These are phyloP conservation scores for Palythoa grandiflora DNA, from an alignment of 92 coral and sea anemone species.

Conservation along the genomic window DNA sequence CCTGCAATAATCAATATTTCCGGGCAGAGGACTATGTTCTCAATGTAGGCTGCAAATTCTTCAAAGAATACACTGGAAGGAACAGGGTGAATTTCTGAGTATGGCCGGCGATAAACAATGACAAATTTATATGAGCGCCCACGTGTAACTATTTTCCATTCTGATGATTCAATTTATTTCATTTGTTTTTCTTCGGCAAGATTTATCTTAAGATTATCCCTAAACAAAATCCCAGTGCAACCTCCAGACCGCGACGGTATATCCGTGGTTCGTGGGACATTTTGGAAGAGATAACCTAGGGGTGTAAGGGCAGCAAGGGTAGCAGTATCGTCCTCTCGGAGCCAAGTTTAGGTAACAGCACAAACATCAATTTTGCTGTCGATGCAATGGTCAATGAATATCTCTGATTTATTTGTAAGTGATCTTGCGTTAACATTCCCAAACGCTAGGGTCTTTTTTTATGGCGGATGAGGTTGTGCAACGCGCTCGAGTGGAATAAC, in stretches of 20 bases:
- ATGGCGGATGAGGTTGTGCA: no score
- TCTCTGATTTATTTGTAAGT: no score
- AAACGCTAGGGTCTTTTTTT: no score
- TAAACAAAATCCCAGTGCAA: not conserved
- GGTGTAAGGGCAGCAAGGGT: no score
- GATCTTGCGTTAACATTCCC: no score
- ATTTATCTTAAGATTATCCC: not conserved
- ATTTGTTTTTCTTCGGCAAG: not conserved
- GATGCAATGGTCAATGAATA: no score
- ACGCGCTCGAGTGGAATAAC: no score
- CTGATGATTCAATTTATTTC: not conserved
- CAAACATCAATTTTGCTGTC: no score
- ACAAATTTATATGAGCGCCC: not conserved
- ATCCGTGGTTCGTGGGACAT: not conserved
- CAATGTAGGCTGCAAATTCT: slow-evolving; percentile 44
- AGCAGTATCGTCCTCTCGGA: no score
- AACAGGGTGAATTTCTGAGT: slow-evolving; percentile 1
- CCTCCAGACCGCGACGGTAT: not conserved
- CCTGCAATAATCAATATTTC: slow-evolving; percentile 51
- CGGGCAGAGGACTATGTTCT: slow-evolving; percentile 47
- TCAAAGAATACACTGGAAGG: slow-evolving; percentile 35
- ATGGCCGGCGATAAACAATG: not conserved
- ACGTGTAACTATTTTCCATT: not conserved
- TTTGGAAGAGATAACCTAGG: no score
- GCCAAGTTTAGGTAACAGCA: no score